A percentile compares a stretch with the other conserved stretches of the same genome.
These are phyloP conservation scores for Heliconius cydno DNA, from an alignment of 2,888 invertebrate species.

Conservation along the genomic window DNA sequence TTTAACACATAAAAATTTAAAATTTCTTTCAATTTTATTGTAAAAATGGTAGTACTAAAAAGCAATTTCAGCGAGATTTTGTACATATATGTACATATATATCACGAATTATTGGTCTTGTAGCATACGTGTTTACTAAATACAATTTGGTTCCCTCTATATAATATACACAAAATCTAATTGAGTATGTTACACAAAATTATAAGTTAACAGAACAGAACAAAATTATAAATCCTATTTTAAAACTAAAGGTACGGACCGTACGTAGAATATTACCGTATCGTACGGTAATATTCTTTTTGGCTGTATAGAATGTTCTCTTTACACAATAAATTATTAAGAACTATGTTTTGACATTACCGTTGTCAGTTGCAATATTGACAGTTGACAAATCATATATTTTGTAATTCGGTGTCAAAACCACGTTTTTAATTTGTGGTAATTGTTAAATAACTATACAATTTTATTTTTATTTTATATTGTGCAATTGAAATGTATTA, in stretches of 20 bases:
- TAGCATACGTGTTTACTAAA: background rate
- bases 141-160: background rate
- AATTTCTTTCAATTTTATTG: no score
- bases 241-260: background rate
- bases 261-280: no score
- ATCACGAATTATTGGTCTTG: no score
- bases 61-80: no score
- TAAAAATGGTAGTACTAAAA: no score
- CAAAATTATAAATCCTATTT: background rate
- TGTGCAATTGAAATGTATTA: background rate
- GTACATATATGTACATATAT: no score
- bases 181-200: background rate
- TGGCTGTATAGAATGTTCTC: background rate
- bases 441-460: background rate
- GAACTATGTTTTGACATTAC: background rate
- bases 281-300: background rate
- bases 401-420: conserved; percentile 5
- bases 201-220: background rate
- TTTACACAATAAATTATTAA: background rate
- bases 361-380: background rate
- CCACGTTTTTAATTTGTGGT: conserved; percentile 29
- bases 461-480: background rate
- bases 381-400: conserved; percentile 5
- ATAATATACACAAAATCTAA: background rate
- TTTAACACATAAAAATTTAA: no score